Conservation (phyloP, 2,113 vertebrate species). For the Heteronetta atricapilla region DNA sequence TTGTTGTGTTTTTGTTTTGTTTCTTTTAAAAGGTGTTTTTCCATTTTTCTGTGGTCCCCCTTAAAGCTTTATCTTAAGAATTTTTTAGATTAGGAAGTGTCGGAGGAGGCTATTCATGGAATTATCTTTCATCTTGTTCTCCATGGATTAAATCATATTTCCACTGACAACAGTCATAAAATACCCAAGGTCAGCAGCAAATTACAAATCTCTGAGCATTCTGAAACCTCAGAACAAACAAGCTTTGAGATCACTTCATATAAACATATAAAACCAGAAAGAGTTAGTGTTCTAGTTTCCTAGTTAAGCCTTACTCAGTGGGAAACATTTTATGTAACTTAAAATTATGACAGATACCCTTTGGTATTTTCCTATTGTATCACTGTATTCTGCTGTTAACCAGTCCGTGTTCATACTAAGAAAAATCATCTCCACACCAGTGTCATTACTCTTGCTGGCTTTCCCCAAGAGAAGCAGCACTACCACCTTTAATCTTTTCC, state of each 20-base stretch:
- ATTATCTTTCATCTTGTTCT: not conserved
- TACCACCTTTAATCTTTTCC: not conserved
- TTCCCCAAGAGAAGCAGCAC: not conserved
- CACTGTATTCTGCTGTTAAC: not conserved
- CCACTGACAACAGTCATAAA: not conserved
- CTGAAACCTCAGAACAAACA: not conserved
- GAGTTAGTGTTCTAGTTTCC: not conserved
- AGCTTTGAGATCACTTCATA: not conserved
- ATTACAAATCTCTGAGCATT: not conserved
- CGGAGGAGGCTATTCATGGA: not conserved
- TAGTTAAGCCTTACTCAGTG: not conserved
- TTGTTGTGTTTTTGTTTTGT: too few relatives aligned
- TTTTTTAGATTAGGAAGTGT: not conserved
- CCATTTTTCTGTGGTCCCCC: not conserved
- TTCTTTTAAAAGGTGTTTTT: not conserved
- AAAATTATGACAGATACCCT: not conserved
- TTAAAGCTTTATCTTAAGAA: not conserved
- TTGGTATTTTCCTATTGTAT: not conserved
- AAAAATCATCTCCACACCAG: not conserved
- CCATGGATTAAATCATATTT: not conserved
- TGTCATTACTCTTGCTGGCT: not conserved
- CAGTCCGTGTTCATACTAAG: not conserved
- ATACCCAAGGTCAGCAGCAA: not conserved
- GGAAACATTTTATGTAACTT: not conserved
- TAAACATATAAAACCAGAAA: not conserved